Conservation (phyloP, 2,888 invertebrate genomes). For the Molanna angustata region DNA sequence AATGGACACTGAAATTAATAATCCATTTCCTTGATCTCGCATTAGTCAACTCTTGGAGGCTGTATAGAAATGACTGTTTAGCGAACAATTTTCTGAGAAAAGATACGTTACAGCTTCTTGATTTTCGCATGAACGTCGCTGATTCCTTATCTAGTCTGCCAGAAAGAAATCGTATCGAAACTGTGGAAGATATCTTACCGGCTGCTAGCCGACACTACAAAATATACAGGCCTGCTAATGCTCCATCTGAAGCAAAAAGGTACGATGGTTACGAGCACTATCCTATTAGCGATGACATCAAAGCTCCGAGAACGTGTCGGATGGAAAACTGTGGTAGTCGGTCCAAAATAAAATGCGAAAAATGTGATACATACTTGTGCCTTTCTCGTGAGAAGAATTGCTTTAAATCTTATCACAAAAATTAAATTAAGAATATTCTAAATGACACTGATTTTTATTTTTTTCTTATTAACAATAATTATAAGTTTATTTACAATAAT, state of each 20-base stretch:
- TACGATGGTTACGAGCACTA: slow-evolving; percentile 36
- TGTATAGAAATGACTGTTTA: slow-evolving; percentile 31
- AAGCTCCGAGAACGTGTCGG: slow-evolving; percentile 33
- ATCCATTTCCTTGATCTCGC: slow-evolving; percentile 36
- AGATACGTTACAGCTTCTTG: slow-evolving; percentile 5
- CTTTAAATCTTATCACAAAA: too few relatives aligned
- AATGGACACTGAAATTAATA: slow-evolving; percentile 37
- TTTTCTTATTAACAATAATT: too few relatives aligned
- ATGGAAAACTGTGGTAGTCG: slow-evolving; percentile 23
- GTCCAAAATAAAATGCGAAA: neutral
- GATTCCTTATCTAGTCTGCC: slow-evolving; percentile 22
- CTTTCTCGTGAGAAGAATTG: neutral
- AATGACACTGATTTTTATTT: too few relatives aligned
- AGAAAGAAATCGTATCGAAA: slow-evolving; percentile 7
- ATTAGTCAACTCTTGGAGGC: slow-evolving; percentile 35
- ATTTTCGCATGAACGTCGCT: slow-evolving; percentile 29
- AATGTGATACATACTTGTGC: neutral
- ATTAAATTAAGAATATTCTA: too few relatives aligned
- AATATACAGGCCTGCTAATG: slow-evolving; percentile 22
- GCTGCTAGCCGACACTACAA: neutral
- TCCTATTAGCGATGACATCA: slow-evolving; percentile 33
- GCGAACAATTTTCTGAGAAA: slow-evolving; percentile 1
- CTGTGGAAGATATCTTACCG: neutral
- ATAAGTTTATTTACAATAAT: too few relatives aligned
- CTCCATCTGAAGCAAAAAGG: slow-evolving; percentile 33